Conservation (phyloP, 2,113 vertebrate species). For the Picathartes gymnocephalus region DNA sequence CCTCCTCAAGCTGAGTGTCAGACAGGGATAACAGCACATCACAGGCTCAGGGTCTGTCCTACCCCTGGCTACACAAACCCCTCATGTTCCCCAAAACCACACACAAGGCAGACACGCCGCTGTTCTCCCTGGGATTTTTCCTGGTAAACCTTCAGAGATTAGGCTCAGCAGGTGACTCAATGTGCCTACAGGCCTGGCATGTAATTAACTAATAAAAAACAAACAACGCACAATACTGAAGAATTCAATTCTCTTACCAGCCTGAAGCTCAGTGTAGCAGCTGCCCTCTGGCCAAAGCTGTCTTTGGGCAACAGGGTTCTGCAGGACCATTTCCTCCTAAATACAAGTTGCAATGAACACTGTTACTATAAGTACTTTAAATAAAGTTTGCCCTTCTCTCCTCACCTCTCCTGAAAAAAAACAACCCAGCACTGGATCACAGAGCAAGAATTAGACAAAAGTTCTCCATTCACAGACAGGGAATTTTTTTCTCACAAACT, state of each 20-base stretch:
- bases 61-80: not conserved
- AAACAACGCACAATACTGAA: not conserved
- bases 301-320: not conserved
- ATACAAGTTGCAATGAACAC: not conserved
- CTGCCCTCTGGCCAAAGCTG: not conserved
- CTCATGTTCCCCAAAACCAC: not conserved
- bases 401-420: not conserved
- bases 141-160: not conserved
- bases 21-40: conserved; percentile 73
- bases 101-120: not conserved
- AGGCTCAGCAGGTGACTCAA: not conserved
- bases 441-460: not conserved
- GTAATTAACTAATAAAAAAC: not conserved
- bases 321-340: not conserved
- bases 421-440: not conserved
- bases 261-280: not conserved
- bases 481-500: not conserved
- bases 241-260: not conserved
- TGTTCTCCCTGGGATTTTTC: not conserved
- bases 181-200: not conserved
- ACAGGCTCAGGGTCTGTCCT: conserved; percentile 17
- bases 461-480: not conserved
- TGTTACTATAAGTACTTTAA: not conserved
- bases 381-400: not conserved
- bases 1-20: conserved; percentile 54